Percentiles rank a stretch among this genome's conserved stretches.
These are phyloP conservation scores for Apolygus lucorum DNA, from an alignment of 1,140 invertebrate species.

Conservation along the genomic window DNA sequence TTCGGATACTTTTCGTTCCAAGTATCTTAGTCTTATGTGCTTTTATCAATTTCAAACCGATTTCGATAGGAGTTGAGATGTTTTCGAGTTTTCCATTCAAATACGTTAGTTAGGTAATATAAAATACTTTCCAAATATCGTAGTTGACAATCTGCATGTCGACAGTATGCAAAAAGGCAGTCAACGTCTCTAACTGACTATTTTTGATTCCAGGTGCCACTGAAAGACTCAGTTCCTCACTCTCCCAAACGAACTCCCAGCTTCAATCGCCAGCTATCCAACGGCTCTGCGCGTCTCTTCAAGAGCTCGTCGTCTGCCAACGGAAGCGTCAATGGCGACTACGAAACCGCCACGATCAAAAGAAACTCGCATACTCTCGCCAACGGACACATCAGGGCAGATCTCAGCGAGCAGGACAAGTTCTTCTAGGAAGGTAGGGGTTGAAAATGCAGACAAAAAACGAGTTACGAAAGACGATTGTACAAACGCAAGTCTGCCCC, in stretches of 20 bases:
- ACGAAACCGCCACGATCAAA: slow-evolving; percentile 67
- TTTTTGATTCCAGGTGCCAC: too few species aligned
- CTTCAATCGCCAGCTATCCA: slow-evolving; percentile 29
- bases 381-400: slow-evolving; percentile 45
- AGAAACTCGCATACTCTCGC: slow-evolving; percentile 57
- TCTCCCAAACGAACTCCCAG: slow-evolving; percentile 36
- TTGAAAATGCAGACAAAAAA: too few species aligned
- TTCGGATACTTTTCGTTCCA: too few species aligned
- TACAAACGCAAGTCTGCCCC: background rate
- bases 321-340: slow-evolving; percentile 48
- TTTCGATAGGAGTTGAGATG: too few species aligned
- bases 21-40: too few species aligned
- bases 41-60: too few species aligned
- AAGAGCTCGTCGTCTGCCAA: slow-evolving; percentile 49
- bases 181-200: too few species aligned
- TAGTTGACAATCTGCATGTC: too few species aligned
- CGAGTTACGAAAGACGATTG: background rate
- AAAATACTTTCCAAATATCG: too few species aligned
- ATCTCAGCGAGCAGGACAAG: slow-evolving; percentile 47
- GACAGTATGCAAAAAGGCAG: too few species aligned
- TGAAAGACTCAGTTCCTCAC: slow-evolving; percentile 50
- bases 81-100: too few species aligned
- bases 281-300: slow-evolving; percentile 33
- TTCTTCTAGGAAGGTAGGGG: slow-evolving; percentile 46
- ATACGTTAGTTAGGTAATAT: too few species aligned